Evolutionary conservation across 2,888 invertebrate species (phyloP), one percentile per base, ranked within the genome.

Genomic region (Trissoscelio sp.): DNA sequence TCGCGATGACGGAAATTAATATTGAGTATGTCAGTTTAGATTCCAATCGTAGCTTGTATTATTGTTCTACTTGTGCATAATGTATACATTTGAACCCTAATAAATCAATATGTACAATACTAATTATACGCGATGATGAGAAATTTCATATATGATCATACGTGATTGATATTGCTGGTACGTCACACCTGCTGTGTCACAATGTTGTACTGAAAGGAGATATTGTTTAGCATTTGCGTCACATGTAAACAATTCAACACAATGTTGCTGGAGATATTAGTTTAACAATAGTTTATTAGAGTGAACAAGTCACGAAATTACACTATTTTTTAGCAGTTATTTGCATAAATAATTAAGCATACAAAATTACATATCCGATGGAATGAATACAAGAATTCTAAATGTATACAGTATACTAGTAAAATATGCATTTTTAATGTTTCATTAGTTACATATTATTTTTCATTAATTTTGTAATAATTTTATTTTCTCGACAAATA

Each of bases 111-210:
- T 14, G 14, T 42, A 14, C 42, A 3, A 14, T 14, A 42, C 12
- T 42, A 42, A 42, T 42, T 42, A 42, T 42, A 42, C n/a, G 42
- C 42, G 42, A 42, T 42, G 14, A 42, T 42, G 12, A 42, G 42
- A 42, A 42, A 42, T 42, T 42, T 42, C 42, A 42, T 42, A 42
- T 14, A 42, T 42, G 42, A 42, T 42, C 14, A 42, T 14, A 42
- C 14, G 12, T 42, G 14, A 42, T 42, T 42, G 42, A 42, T 14
- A 42, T 42, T 14, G 14, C 14, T 14, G 42, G 4, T 42, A 42
- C 14, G 42, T 14, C 42, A 42, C 42, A 42, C 14, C 14, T 42
- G 2, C 12, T 12, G 14, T 42, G 42, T 12, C 14, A 42, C 14
- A 14, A 42, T 11, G 34, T 14, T 14, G 14, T 7, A 42, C 14